Evolutionary conservation across 2,113 vertebrate genomes (phyloP).

Genomic region (Acrocephalus arundinaceus): DNA sequence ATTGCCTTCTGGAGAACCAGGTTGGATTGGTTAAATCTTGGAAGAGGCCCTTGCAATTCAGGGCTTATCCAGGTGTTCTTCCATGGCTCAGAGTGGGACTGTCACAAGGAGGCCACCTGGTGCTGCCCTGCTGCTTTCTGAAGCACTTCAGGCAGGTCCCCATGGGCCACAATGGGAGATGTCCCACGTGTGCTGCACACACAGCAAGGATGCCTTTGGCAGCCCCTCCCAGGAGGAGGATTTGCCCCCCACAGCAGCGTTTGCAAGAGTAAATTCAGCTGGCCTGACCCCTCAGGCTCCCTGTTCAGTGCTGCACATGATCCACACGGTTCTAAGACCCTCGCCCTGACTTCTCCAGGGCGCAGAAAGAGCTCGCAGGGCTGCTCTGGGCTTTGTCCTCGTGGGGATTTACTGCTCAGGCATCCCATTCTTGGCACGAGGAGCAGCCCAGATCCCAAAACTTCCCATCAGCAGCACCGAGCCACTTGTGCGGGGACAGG

Average conservation of each 20-base stretch:
- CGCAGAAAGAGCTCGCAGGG: rapidly evolving
- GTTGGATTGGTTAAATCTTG: neutral
- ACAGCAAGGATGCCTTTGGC: neutral
- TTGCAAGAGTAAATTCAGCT: neutral
- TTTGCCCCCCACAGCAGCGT: neutral
- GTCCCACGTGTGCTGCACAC: rapidly evolving
- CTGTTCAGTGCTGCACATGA: rapidly evolving
- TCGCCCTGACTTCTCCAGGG: neutral
- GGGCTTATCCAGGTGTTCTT: neutral
- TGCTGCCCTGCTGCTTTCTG: neutral
- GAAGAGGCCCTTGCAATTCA: neutral
- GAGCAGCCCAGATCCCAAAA: neutral
- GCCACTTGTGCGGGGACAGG: neutral
- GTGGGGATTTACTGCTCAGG: neutral
- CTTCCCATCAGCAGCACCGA: neutral
- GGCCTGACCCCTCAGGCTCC: neutral
- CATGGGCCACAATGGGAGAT: rapidly evolving
- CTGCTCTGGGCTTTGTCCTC: neutral
- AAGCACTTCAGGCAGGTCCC: neutral
- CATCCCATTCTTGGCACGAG: rapidly evolving
- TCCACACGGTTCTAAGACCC: neutral
- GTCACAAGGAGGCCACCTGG: rapidly evolving
- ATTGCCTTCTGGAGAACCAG: neutral
- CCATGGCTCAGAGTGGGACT: neutral
- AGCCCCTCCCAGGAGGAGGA: neutral